These are phyloP conservation scores for Tribolium freemani DNA, from an alignment of 2,888 invertebrate genomes.

Conservation along the genomic window DNA sequence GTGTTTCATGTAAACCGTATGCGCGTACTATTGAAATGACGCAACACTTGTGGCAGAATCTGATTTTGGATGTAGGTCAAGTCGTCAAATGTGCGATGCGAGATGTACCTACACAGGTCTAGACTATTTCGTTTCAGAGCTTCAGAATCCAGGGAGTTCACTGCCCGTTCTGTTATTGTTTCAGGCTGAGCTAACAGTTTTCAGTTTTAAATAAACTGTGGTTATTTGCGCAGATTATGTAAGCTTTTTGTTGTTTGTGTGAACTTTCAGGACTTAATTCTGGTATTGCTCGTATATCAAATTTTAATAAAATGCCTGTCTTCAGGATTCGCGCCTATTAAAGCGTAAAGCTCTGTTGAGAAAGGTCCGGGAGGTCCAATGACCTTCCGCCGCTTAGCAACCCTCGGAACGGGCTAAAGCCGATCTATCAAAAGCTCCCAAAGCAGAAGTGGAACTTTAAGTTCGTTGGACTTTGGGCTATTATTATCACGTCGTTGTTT, in stretches of 20 bases:
- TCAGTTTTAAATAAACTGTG: constrained; percentile 36
- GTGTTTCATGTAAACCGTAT: constrained; percentile 23
- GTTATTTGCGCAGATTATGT: constrained; percentile 7
- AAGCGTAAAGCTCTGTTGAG: constrained; percentile 43
- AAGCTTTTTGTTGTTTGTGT: not conserved
- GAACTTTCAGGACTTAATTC: not conserved
- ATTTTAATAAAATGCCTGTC: not conserved
- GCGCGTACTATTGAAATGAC: constrained; percentile 35
- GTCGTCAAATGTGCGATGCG: constrained; percentile 42
- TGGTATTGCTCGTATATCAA: not conserved
- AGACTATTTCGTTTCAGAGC: constrained; percentile 43
- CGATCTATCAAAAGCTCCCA: constrained; percentile 39
- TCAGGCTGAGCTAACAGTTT: constrained; percentile 38
- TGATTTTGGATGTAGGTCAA: constrained; percentile 45
- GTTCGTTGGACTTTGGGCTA: constrained; percentile 33
- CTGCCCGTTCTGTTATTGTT: constrained; percentile 57
- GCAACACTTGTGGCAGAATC: constrained; percentile 42
- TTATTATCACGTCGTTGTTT: constrained; percentile 28
- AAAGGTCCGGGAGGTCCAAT: constrained; percentile 46
- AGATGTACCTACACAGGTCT: constrained; percentile 40
- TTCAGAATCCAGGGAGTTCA: constrained; percentile 48
- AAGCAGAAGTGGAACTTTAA: constrained; percentile 34
- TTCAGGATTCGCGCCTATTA: not conserved
- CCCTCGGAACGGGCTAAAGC: constrained; percentile 40
- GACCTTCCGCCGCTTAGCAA: constrained; percentile 45